Conservation (phyloP, 1,140 invertebrate species). For the Solenopsis invicta region DNA sequence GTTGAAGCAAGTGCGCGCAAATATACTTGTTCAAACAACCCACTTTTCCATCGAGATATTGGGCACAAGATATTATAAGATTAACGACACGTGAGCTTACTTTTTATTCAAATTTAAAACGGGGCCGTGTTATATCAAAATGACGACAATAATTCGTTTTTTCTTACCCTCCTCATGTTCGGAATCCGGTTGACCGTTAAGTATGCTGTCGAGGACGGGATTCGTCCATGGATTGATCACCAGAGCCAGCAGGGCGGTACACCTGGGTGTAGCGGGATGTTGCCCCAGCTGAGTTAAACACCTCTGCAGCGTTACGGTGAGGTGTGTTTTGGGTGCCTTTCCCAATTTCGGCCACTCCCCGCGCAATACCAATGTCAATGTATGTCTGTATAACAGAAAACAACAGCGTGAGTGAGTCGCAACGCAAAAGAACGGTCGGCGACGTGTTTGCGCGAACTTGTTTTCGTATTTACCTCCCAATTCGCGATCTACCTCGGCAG, state of each 20-base stretch:
- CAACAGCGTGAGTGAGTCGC: slow-evolving; percentile 4
- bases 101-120: slow-evolving; percentile 18
- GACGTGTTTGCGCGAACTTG: slow-evolving; percentile 19
- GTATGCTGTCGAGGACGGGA: slow-evolving; percentile 85
- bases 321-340: slow-evolving; percentile 85
- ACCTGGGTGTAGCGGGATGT: slow-evolving; percentile 84
- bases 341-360: slow-evolving; percentile 87
- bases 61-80: slow-evolving; percentile 18
- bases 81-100: background rate
- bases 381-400: slow-evolving; percentile 83
- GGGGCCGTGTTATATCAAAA: background rate
- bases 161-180: slow-evolving; percentile 84
- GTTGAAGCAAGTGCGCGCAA: background rate
- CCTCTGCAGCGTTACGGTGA: slow-evolving; percentile 87
- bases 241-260: slow-evolving; percentile 84
- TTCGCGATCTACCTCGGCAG: background rate
- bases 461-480: slow-evolving; percentile 6
- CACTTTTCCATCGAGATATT: slow-evolving; percentile 12
- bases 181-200: slow-evolving; percentile 84
- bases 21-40: slow-evolving; percentile 13
- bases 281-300: slow-evolving; percentile 84
- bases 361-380: slow-evolving; percentile 87
- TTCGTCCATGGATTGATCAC: slow-evolving; percentile 87
- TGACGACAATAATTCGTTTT: background rate
- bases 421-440: background rate